These are phyloP conservation scores for Himalopsyche tibetana DNA, from an alignment of 2,888 invertebrate species.

Conservation along the genomic window DNA sequence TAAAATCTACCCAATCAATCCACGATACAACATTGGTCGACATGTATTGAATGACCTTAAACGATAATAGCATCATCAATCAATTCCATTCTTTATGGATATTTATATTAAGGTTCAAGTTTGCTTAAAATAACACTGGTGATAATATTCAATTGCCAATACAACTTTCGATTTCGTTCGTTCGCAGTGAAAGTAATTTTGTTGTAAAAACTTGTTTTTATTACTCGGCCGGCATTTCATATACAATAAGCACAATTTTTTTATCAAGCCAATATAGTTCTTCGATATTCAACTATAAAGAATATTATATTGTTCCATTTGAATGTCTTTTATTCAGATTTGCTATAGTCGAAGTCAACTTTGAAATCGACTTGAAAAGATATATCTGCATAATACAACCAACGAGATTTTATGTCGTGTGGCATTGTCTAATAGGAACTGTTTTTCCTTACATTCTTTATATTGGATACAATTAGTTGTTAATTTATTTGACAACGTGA, in stretches of 20 bases:
- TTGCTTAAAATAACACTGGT: slow-evolving; percentile 1
- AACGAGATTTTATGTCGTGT: neutral
- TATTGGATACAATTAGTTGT: slow-evolving; percentile 28
- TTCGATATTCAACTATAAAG: neutral
- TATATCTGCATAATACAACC: neutral
- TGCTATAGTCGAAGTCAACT: neutral
- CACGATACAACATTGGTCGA: slow-evolving; percentile 36
- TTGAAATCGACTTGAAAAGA: neutral
- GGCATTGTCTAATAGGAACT: neutral
- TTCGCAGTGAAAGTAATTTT: slow-evolving; percentile 60
- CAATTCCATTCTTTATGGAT: slow-evolving; percentile 28
- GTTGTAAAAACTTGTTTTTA: slow-evolving; percentile 46
- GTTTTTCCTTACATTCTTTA: neutral
- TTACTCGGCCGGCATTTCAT: neutral
- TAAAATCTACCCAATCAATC: slow-evolving; percentile 26
- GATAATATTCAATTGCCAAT: slow-evolving; percentile 52
- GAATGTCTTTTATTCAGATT: neutral
- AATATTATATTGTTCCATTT: neutral
- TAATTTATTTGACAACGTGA: slow-evolving; percentile 44
- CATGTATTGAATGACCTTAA: slow-evolving; percentile 51
- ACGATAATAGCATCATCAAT: slow-evolving; percentile 13
- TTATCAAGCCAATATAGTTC: neutral
- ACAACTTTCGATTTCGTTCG: slow-evolving; percentile 65
- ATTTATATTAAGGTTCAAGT: slow-evolving; percentile 16
- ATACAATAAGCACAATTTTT: neutral